phyloP scores from a whole-genome alignment of 2,888 invertebrate species.

The Lasioglossum figueresi region DNA sequence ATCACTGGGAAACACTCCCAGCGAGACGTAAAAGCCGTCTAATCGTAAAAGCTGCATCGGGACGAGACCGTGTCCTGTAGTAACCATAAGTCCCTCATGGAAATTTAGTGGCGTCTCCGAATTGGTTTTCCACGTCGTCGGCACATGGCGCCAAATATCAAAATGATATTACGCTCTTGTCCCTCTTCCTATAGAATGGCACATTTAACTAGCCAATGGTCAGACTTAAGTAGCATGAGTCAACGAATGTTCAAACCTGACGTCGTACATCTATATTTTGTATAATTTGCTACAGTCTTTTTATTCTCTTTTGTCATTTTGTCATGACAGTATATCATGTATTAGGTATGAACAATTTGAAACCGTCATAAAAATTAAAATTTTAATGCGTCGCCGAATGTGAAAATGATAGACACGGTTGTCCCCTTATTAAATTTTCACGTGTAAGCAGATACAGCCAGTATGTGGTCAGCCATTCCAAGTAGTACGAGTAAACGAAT shows the following conservation, averaged over 20 bases:
- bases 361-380: too few species aligned
- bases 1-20: slow-evolving; percentile 46
- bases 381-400: too few species aligned
- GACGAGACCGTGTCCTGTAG: neutral
- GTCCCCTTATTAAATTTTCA: too few species aligned
- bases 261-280: too few species aligned
- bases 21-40: slow-evolving; percentile 16
- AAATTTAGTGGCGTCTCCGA: neutral
- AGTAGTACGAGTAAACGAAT: too few species aligned
- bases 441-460: neutral
- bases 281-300: too few species aligned
- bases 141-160: neutral
- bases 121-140: neutral
- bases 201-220: neutral
- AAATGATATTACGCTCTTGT: neutral
- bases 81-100: neutral
- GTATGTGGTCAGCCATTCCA: neutral
- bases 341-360: too few species aligned
- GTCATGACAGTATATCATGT: too few species aligned
- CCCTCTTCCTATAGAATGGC: too few species aligned
- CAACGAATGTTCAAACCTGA: too few species aligned
- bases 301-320: too few species aligned
- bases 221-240: neutral
- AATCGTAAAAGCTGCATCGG: slow-evolving; percentile 28
- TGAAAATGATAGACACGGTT: too few species aligned